These are phyloP conservation scores for Caenorhabditis japonica DNA, from an alignment of 2,888 invertebrate species.

Conservation along the genomic window DNA sequence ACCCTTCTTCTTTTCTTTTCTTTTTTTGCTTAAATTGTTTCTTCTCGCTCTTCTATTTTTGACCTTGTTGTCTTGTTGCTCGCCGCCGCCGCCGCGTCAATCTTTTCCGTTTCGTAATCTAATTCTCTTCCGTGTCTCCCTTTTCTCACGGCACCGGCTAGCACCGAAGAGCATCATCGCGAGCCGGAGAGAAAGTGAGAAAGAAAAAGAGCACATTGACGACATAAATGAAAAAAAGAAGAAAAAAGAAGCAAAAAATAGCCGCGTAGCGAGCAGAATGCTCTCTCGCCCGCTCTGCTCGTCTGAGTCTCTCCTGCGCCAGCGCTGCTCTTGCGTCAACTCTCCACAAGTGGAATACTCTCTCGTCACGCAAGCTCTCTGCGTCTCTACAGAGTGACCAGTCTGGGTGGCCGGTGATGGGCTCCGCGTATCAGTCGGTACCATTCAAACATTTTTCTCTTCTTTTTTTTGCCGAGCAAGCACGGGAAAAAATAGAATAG, in stretches of 20 bases:
- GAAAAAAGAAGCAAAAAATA: constrained; percentile 17
- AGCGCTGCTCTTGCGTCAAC: constrained; percentile 25
- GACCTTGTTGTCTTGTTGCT: constrained; percentile 1
- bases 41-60: no score
- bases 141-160: constrained; percentile 25
- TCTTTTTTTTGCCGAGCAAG: neutral
- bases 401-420: constrained; percentile 13
- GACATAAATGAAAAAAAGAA: constrained; percentile 16
- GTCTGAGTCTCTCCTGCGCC: constrained; percentile 18
- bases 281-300: constrained; percentile 13
- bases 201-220: constrained; percentile 10
- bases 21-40: neutral
- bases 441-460: constrained; percentile 30
- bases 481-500: neutral
- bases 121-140: constrained; percentile 13
- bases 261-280: constrained; percentile 6
- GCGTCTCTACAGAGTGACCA: neutral
- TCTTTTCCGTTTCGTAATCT: constrained; percentile 19
- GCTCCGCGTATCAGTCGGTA: constrained; percentile 40
- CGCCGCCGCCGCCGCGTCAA: constrained; percentile 1
- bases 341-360: neutral
- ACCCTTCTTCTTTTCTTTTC: neutral
- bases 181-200: no score
- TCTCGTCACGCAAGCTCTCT: neutral
- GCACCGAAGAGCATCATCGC: constrained; percentile 25